A percentile compares a stretch with the other conserved stretches of the same genome.
phyloP scores from a whole-genome alignment of 2,113 vertebrate species.

The Onychostoma macrolepis region DNA sequence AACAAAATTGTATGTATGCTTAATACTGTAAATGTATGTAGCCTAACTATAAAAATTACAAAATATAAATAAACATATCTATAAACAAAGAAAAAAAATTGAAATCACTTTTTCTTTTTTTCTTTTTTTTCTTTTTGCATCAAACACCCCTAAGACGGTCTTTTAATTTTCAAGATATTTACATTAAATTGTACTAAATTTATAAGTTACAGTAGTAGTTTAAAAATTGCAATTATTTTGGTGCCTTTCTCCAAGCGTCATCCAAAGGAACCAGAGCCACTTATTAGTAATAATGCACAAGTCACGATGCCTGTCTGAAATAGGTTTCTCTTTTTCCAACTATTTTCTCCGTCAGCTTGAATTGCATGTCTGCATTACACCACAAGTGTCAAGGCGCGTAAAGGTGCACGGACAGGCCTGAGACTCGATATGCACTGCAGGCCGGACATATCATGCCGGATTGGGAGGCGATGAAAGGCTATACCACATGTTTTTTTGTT shows the following conservation, averaged over 20 bases:
- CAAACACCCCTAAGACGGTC: too few species aligned
- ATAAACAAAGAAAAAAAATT: too few species aligned
- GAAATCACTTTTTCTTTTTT: too few species aligned
- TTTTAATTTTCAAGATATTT: too few species aligned
- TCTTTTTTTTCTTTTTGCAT: too few species aligned
- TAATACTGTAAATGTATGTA: background rate
- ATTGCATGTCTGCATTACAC: conserved; percentile 54
- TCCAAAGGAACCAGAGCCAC: background rate
- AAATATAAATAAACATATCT: background rate
- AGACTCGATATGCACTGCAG: conserved; percentile 54
- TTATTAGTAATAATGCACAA: background rate
- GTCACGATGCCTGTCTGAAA: conserved; percentile 3
- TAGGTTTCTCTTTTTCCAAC: conserved; percentile 59
- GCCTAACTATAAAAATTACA: background rate
- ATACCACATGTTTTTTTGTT: conserved; percentile 57
- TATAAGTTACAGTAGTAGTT: background rate
- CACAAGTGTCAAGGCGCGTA: conserved; percentile 57
- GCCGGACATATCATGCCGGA: conserved; percentile 42
- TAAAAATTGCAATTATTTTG: background rate
- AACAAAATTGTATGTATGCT: background rate
- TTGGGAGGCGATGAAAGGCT: conserved; percentile 51
- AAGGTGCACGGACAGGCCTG: conserved; percentile 40
- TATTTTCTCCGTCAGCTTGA: conserved; percentile 59
- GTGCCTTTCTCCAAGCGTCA: background rate
- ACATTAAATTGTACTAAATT: background rate